phyloP scores from a whole-genome alignment of 2,113 vertebrate genomes.

The Coryphaenoides rupestris region DNA sequence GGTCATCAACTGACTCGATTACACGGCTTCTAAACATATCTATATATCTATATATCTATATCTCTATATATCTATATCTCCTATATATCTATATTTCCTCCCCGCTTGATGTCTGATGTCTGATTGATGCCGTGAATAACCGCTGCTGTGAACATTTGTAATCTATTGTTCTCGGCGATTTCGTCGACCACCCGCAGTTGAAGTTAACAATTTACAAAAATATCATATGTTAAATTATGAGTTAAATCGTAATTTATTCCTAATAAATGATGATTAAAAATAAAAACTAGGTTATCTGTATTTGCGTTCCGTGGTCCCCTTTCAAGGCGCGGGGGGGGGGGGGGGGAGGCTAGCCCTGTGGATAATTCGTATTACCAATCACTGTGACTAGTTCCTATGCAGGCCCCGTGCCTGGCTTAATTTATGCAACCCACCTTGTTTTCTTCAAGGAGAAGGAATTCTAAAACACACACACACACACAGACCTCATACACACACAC shows the following conservation, averaged over 20 bases:
- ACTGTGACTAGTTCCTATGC: constrained; percentile 70
- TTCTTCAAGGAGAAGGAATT: constrained; percentile 63
- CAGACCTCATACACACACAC: too few species aligned
- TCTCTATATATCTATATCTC: constrained; percentile 32
- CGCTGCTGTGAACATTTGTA: too few species aligned
- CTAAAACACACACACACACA: constrained; percentile 63
- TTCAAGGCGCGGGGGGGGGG: constrained; percentile 30
- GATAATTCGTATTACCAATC: constrained; percentile 72
- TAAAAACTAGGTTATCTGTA: constrained; percentile 36
- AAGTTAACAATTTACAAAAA: too few species aligned
- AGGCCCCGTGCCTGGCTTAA: constrained; percentile 55
- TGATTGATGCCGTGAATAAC: too few species aligned
- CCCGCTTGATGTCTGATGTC: too few species aligned
- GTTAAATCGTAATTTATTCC: too few species aligned
- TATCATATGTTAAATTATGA: too few species aligned
- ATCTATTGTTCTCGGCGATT: too few species aligned
- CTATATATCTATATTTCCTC: constrained; percentile 29
- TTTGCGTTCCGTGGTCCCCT: constrained; percentile 14
- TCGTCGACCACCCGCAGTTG: too few species aligned
- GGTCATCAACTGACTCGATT: too few species aligned
- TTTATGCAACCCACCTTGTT: constrained; percentile 74
- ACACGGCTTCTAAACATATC: constrained; percentile 12
- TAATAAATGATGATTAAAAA: constrained; percentile 33
- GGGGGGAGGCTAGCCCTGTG: constrained; percentile 52
- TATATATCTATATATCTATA: constrained; percentile 23